phyloP scores from a whole-genome alignment of 2,888 invertebrate species.

The Thecocarcelia acutangulata region DNA sequence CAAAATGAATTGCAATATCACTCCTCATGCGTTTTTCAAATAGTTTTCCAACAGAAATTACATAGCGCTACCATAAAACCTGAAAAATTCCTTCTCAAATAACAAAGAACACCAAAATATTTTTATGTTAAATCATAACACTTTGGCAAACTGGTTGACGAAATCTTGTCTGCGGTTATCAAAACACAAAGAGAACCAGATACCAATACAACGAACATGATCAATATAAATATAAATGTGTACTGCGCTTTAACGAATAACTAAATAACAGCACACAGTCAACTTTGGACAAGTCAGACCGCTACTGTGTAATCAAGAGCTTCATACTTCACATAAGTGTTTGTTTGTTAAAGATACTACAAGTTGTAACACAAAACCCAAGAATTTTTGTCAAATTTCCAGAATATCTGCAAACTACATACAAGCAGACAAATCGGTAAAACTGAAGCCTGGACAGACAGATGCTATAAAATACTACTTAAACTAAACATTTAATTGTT shows the following conservation, averaged over 20 bases:
- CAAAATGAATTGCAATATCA: no score
- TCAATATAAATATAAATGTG: constrained; percentile 10
- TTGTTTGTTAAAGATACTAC: constrained; percentile 28
- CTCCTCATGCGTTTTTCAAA: no score
- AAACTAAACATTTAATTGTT: no score
- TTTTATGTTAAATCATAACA: constrained; percentile 52
- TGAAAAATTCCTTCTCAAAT: no score
- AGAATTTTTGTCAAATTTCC: constrained; percentile 63
- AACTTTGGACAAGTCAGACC: constrained; percentile 15
- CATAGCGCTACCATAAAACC: no score
- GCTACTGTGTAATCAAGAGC: constrained; percentile 6
- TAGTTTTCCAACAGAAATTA: no score
- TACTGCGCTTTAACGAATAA: constrained; percentile 1
- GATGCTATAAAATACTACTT: no score
- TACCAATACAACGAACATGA: constrained; percentile 17
- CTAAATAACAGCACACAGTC: neutral
- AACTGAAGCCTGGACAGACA: neutral
- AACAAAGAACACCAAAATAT: neutral
- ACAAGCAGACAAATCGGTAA: neutral
- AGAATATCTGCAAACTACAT: constrained; percentile 37
- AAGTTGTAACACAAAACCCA: constrained; percentile 37
- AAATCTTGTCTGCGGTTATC: constrained; percentile 25
- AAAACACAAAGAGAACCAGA: neutral
- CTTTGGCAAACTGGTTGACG: constrained; percentile 48
- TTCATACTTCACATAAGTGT: neutral